Base-by-base conservation (phyloP, 2,888 invertebrate genomes). In the Neuroscelio doddi region DNA sequence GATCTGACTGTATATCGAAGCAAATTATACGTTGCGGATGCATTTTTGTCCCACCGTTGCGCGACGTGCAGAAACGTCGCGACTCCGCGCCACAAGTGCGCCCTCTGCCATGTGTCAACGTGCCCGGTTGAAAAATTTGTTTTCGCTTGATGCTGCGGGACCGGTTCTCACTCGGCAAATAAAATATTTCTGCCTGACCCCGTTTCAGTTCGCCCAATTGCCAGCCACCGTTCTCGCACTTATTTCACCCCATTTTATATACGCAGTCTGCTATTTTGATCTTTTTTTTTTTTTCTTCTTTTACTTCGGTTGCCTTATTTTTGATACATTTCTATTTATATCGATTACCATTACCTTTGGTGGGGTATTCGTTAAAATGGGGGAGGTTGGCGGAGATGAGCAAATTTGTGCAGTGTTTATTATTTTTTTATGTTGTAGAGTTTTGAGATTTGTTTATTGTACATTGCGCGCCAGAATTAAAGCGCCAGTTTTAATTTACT, bases 1-100 rank as follows among this genome's bases (percentile, higher is more conserved):
- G 80, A 82, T 80, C 75, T 74, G 68, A 58, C 72, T 71, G 59
- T 64, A 72, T 75, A 78, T 75, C 78, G 75, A 74, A 73, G 76
- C 76, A 82, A 82, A 83, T 83, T 83, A 82, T 80, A 83, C 78
- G 77, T 78, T 80, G 77, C 75, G 73, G 76, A 72, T 76, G 76
- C 74, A 75, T 77, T 78, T 74, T 69, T 74, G 64, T 74, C 66
- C 64, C 71, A 68, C 69, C 73, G 52, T 50, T 57, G 53, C 57
- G 36, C 64, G 56, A 53, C 56, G 61, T 61, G 51, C 58, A 46
- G 57, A 50, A 58, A 56, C 53, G 58, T 61, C 64, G 65, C 32
- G 44, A 30, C 21, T 42, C 52, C 16, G 42, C 44, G 38, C 57
- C 57, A 46, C 47, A 51, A 47, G 59, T 56, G 57, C 55, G 55